Evolutionary conservation across 1,140 invertebrate genomes (phyloP), one percentile per base, ranked within the genome.

Genomic region (Cylas formicarius): DNA sequence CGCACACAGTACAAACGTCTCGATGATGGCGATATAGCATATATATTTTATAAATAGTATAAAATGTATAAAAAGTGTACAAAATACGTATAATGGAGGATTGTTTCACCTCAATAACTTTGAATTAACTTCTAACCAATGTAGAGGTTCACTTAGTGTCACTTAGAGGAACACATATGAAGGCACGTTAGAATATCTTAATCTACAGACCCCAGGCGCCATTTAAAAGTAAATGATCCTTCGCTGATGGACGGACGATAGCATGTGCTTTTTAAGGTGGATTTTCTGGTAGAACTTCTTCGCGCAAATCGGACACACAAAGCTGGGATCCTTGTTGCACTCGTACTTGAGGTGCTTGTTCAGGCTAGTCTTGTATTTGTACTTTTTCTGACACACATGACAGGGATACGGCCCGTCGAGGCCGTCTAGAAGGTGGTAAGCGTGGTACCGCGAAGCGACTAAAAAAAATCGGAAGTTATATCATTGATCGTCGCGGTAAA

Each of bases 331-430:
- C 20, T 71, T 69, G 13, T 68, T 61, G 46, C 67, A 68, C 63
- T 87, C 84, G 50, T 86, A 83, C 61, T 77, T 83, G 60, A 85
- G 79, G 65, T 88, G 85, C 6, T 81, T 74, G 0, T 37, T 45
- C 38, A 55, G 29, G 19, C 68, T 71, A 1, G 37, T 44, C 45
- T 51, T 58, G 35, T 54, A 42, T 48, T 56, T 58, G 27, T 57
- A 58, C 3, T 29, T 22, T 50, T 39, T 48, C 2, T 38, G 26
- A 19, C 55, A 57, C 3, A 20, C 45, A 4, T 8, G n/a, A 14
- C 53, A 55, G n/a, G 28, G 11, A 21, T 37, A 48, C 2, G 46
- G 46, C 13, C 46, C 33, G 17, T 27, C 22, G 9, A 42, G 26
- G 14, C 46, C 33, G 17, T 27, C 22, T n/a, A 42, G 26, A 2